A percentile compares a stretch with the other conserved stretches of the same genome.
Evolutionary conservation across 2,113 vertebrate genomes (phyloP).

Genomic region (Parus major): DNA sequence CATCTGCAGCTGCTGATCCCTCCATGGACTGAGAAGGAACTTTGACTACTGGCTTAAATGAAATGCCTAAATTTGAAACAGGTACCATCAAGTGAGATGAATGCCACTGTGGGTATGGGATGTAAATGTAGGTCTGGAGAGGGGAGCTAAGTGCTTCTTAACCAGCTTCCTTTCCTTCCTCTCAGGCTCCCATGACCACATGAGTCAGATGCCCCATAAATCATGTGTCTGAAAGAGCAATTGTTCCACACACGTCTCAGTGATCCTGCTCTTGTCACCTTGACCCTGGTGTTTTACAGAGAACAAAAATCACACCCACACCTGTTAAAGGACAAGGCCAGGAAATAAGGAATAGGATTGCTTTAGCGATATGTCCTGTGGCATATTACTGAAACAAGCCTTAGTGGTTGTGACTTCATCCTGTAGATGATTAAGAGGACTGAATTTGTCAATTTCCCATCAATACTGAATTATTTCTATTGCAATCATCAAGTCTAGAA

Average conservation of each 20-base stretch:
- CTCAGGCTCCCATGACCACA: slow-evolving; percentile 11
- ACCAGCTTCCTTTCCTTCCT: slow-evolving; percentile 8
- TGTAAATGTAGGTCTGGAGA: slow-evolving; percentile 19
- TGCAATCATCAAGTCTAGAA: not conserved
- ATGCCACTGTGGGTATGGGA: not conserved
- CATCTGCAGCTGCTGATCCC: not conserved
- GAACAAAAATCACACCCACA: not conserved
- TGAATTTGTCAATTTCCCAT: not conserved
- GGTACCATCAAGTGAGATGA: not conserved
- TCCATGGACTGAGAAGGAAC: not conserved
- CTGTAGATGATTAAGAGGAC: not conserved
- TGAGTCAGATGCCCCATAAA: slow-evolving; percentile 62
- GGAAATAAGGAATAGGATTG: not conserved
- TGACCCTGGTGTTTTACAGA: slow-evolving; percentile 17
- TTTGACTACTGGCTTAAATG: not conserved
- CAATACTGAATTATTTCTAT: not conserved
- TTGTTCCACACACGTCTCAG: slow-evolving; percentile 39
- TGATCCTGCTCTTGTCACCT: slow-evolving; percentile 17
- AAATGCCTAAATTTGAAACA: not conserved
- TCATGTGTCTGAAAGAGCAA: slow-evolving; percentile 54
- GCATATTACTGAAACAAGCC: not conserved
- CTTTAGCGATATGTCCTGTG: not conserved
- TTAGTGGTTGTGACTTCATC: not conserved
- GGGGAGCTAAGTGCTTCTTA: slow-evolving; percentile 19
- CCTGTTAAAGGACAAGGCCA: slow-evolving; percentile 7